A percentile compares a stretch with the other conserved stretches of the same genome.
These are phyloP conservation scores for Syritta pipiens DNA, from an alignment of 2,888 invertebrate species.

Conservation along the genomic window DNA sequence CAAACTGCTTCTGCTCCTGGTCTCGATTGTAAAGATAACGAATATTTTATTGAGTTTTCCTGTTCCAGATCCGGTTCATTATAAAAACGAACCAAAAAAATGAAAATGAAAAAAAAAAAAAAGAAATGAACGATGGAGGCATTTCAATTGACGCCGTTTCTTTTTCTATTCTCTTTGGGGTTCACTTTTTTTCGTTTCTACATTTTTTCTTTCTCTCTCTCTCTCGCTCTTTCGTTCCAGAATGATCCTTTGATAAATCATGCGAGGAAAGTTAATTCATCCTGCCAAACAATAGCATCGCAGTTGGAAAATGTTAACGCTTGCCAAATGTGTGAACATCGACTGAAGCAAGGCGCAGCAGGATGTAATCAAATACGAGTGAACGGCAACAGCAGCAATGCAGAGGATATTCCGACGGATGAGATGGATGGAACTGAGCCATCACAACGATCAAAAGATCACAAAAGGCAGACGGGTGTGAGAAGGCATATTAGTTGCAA, in stretches of 20 bases:
- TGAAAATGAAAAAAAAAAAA: too few species aligned
- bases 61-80: conserved; percentile 66
- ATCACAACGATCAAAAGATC: conserved; percentile 48
- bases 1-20: conserved; percentile 7
- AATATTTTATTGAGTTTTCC: conserved; percentile 69
- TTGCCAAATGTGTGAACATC: conserved; percentile 64
- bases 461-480: conserved; percentile 8
- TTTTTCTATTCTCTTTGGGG: too few species aligned
- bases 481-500: conserved; percentile 34
- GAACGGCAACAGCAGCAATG: conserved; percentile 25
- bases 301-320: conserved; percentile 51
- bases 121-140: conserved; percentile 33
- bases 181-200: conserved; percentile 2
- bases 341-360: conserved; percentile 38
- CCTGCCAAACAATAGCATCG: conserved; percentile 61
- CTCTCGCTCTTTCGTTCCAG: conserved; percentile 27
- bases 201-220: neutral
- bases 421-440: conserved; percentile 1
- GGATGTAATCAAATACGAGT: conserved; percentile 59
- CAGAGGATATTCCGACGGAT: neutral
- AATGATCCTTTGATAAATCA: conserved; percentile 64
- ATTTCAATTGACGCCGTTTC: conserved; percentile 50
- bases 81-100: conserved; percentile 33
- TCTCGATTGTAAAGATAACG: conserved; percentile 62
- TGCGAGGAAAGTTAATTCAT: conserved; percentile 63